Base-by-base conservation (phyloP, 2,113 vertebrate species). In the Dipodomys ordii region DNA sequence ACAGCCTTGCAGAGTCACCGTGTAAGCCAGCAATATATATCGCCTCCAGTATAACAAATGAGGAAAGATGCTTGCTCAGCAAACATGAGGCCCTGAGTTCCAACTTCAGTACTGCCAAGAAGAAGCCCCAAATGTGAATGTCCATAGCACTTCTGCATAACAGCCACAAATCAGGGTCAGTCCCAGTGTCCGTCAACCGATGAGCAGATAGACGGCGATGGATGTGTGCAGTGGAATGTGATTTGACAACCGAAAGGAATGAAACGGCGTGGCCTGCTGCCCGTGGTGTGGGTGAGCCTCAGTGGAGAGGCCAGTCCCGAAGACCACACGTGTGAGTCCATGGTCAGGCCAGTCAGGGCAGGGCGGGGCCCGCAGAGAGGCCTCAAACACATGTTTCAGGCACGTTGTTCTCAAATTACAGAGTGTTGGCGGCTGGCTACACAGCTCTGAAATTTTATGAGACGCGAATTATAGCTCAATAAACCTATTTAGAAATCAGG, bases 11-110 rank as follows among this genome's bases (percentile, higher is more conserved):
- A 57, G 9, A 49, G 22, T 3, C 7, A 3, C 2, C 7, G 0
- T 16, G 0, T 1, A 13, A 20, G 39, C 7, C 46, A 18, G 15
- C 44, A 15, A 39, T 39, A 1, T 3, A 0, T 13, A 9, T 53
- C 9, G 12, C 2, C 49, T 53, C 49, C 8, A 53, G 4, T 9
- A 13, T 53, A 53, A 53, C 49, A 53, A 13, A 53, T 1, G 49
- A 53, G 49, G 49, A 53, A 53, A 12, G 10, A 3, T 53, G 49
- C 49, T 13, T 53, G 49, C 49, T 13, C 9, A 53, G 53, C 53
- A 57, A 16, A 16, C 15, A 8, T 16, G 53, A 16, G 3, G 15
- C 15, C 53, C 53, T 57, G 16, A 57, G 53, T 57, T 57, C 53
- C 53, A 57, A 57, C 53, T 4, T 13, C 53, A 57, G 53, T 13